These are phyloP conservation scores for Apis dorsata DNA, from an alignment of 1,140 invertebrate species.

Conservation along the genomic window DNA sequence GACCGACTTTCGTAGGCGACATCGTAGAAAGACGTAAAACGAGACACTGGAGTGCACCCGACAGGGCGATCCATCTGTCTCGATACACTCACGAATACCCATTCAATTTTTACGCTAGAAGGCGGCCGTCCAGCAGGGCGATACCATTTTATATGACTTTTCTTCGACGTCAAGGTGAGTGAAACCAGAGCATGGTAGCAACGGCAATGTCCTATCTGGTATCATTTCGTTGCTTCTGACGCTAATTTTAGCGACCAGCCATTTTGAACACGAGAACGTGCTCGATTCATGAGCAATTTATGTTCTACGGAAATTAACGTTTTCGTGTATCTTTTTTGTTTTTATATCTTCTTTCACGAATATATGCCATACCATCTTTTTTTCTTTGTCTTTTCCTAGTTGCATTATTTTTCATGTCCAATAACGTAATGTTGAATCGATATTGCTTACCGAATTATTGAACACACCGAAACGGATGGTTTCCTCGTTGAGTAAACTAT, in stretches of 20 bases:
- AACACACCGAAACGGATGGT: constrained; percentile 18
- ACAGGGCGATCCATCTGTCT: constrained; percentile 75
- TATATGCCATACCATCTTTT: neutral
- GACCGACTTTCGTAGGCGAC: constrained; percentile 34
- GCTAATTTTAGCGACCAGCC: constrained; percentile 75
- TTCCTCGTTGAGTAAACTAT: neutral
- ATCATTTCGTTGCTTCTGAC: constrained; percentile 26
- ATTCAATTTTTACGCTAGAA: constrained; percentile 79
- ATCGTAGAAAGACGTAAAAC: constrained; percentile 33
- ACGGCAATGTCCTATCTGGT: constrained; percentile 28
- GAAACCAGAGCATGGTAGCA: constrained; percentile 26
- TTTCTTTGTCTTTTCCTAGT: neutral
- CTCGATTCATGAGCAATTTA: constrained; percentile 47
- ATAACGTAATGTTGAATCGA: constrained; percentile 11
- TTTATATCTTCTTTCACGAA: neutral
- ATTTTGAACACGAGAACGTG: constrained; percentile 74
- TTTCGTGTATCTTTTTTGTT: neutral
- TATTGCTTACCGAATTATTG: constrained; percentile 25
- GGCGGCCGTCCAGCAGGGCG: constrained; percentile 87
- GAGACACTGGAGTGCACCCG: constrained; percentile 65
- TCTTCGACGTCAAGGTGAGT: constrained; percentile 87
- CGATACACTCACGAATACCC: constrained; percentile 63
- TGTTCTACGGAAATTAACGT: constrained; percentile 55
- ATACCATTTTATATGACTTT: constrained; percentile 92
- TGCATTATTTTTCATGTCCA: neutral